phyloP scores from a whole-genome alignment of 2,113 vertebrate genomes.

The Siniperca knerii region DNA sequence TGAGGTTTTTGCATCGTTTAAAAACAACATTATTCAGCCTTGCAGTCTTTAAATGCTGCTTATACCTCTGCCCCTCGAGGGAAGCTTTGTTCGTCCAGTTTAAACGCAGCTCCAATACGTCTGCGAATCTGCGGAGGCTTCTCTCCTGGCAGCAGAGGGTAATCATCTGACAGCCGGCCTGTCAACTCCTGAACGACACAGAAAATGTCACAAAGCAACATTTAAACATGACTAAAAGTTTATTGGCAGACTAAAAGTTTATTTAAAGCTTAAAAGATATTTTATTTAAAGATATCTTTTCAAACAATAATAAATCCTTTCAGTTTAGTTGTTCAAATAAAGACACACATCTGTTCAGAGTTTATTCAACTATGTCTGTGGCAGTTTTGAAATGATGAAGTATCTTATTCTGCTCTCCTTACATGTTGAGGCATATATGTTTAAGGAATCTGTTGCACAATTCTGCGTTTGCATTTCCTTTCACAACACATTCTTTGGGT shows the following conservation, averaged over 20 bases:
- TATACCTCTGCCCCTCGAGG: slow-evolving; percentile 83
- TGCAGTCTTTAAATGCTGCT: not conserved
- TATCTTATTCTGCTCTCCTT: slow-evolving; percentile 46
- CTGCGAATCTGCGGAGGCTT: slow-evolving; percentile 88
- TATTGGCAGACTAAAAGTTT: not conserved
- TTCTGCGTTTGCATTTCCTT: slow-evolving; percentile 59
- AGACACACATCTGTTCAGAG: not conserved
- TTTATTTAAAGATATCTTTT: not conserved
- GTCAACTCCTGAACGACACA: slow-evolving; percentile 88
- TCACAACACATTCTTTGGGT: slow-evolving; percentile 70
- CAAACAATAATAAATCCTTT: slow-evolving; percentile 5
- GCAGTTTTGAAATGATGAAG: slow-evolving; percentile 48
- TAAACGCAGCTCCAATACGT: slow-evolving; percentile 91
- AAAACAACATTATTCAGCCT: not conserved
- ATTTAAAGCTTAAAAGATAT: too few relatives aligned
- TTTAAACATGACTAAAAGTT: not conserved
- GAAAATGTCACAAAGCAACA: slow-evolving; percentile 7
- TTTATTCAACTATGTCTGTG: slow-evolving; percentile 16
- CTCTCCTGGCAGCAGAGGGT: slow-evolving; percentile 89
- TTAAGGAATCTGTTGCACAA: slow-evolving; percentile 76
- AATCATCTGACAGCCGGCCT: slow-evolving; percentile 87
- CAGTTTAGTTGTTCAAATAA: slow-evolving; percentile 11
- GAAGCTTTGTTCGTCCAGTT: slow-evolving; percentile 88
- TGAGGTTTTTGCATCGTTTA: not conserved
- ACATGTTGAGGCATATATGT: slow-evolving; percentile 78